Evolutionary conservation across 2,888 invertebrate genomes (phyloP).

Genomic region (Clusia tigrina): DNA sequence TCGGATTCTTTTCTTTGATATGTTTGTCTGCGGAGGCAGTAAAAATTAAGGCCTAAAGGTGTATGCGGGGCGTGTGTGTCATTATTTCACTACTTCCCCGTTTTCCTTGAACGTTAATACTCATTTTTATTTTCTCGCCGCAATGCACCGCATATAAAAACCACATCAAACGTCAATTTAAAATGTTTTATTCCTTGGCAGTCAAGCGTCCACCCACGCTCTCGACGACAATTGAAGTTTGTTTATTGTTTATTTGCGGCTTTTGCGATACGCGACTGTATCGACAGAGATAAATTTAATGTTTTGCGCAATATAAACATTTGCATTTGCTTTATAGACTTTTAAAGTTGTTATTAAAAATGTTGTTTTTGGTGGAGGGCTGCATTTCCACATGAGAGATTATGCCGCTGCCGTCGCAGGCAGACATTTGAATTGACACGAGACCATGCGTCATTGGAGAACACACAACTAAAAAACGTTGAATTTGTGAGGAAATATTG

Average conservation of each 20-base stretch:
- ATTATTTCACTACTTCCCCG: not conserved
- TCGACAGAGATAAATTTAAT: slow-evolving; percentile 5
- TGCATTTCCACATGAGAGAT: no score
- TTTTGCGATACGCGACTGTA: not conserved
- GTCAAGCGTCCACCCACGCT: not conserved
- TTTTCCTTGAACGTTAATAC: no score
- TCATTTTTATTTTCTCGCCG: slow-evolving; percentile 54
- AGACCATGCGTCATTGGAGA: no score
- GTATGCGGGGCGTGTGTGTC: slow-evolving; percentile 9
- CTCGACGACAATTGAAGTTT: not conserved
- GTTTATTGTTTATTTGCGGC: not conserved
- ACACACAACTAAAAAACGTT: no score
- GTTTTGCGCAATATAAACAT: not conserved
- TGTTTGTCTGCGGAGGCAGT: slow-evolving; percentile 10
- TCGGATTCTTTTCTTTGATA: slow-evolving; percentile 14
- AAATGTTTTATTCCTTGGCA: slow-evolving; percentile 53
- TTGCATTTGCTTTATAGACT: not conserved
- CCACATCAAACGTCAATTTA: slow-evolving; percentile 58
- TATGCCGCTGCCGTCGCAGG: no score
- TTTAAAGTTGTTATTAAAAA: not conserved
- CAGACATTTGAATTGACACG: no score
- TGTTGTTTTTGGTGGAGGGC: no score
- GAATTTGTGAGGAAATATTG: no score
- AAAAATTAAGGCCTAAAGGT: slow-evolving; percentile 31
- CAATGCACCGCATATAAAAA: slow-evolving; percentile 57